Percentiles rank a stretch among this genome's conserved stretches.
Evolutionary conservation across 2,888 invertebrate genomes (phyloP).

Genomic region (Trichogramma dendrolimi): DNA sequence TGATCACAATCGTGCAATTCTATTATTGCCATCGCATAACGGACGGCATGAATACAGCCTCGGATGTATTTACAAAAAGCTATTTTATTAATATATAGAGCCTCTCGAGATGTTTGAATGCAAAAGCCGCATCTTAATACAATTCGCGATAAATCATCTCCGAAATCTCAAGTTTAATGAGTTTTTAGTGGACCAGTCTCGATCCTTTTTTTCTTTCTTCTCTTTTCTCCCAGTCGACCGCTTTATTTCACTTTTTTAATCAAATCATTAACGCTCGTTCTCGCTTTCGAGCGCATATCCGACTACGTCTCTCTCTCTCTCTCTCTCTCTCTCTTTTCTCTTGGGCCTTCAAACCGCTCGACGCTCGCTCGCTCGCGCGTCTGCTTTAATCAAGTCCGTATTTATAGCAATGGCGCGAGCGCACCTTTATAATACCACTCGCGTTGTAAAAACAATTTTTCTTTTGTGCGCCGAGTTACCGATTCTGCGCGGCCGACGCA

Average conservation of each 20-base stretch:
- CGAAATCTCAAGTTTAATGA: conserved; percentile 45
- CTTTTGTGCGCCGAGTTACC: conserved; percentile 23
- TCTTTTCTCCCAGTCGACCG: conserved; percentile 18
- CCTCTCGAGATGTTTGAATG: conserved; percentile 19
- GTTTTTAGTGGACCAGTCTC: conserved; percentile 42
- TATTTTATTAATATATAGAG: conserved; percentile 8
- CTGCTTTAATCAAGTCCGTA: conserved; percentile 26
- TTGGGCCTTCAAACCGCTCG: not conserved
- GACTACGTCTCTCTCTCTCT: conserved; percentile 25
- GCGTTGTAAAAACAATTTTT: conserved; percentile 18
- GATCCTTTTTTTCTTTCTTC: conserved; percentile 11
- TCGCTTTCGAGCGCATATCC: conserved; percentile 21
- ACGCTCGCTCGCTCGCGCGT: not conserved
- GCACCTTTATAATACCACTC: too few relatives aligned
- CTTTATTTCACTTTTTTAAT: conserved; percentile 45
- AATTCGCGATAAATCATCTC: conserved; percentile 49
- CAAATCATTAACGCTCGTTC: conserved; percentile 45
- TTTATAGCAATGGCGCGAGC: not conserved
- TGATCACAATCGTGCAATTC: too few relatives aligned
- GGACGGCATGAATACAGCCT: too few relatives aligned
- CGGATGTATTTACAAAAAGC: too few relatives aligned
- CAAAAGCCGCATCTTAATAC: conserved; percentile 23
- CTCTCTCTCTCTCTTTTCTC: conserved; percentile 21
- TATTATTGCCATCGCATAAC: too few relatives aligned
- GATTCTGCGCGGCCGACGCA: conserved; percentile 5